These are phyloP conservation scores for Drosophila cracens DNA, from an alignment of 2,888 invertebrate species.

Conservation along the genomic window DNA sequence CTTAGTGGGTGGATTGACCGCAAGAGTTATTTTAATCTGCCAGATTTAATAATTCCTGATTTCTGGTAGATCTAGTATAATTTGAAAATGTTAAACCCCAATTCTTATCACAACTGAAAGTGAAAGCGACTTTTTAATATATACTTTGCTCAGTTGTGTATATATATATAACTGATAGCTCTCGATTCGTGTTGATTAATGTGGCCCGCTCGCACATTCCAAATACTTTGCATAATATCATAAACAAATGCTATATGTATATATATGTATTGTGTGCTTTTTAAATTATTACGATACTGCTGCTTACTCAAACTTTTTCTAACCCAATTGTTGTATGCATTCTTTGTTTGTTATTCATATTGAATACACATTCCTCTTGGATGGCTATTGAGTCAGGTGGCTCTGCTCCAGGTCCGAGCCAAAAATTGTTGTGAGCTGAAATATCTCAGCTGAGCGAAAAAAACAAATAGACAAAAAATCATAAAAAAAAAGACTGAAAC, in stretches of 20 bases:
- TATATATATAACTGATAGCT: not conserved
- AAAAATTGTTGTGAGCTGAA: conserved; percentile 22
- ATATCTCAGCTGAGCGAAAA: conserved; percentile 21
- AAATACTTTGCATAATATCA: conserved; percentile 16
- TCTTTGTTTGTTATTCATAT: conserved; percentile 32
- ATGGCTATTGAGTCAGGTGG: conserved; percentile 21
- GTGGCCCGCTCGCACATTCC: conserved; percentile 28
- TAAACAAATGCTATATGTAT: conserved; percentile 22
- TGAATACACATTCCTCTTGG: conserved; percentile 13
- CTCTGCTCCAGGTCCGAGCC: conserved; percentile 26
- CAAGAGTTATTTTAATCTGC: not conserved
- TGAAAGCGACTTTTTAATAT: too few relatives aligned
- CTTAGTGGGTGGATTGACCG: conserved; percentile 9
- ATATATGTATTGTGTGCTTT: conserved; percentile 7
- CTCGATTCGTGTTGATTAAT: conserved; percentile 29
- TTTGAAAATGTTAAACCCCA: not conserved
- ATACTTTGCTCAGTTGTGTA: too few relatives aligned
- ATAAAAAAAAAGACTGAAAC: conserved; percentile 3
- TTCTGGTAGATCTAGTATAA: not conserved
- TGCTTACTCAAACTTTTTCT: not conserved
- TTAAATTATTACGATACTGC: conserved; percentile 5
- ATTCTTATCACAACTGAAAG: conserved; percentile 2
- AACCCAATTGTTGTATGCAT: conserved; percentile 16
- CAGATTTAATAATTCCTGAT: not conserved
- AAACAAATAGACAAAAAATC: not conserved